Percentiles rank a stretch among this genome's conserved stretches.
phyloP scores from a whole-genome alignment of 2,888 invertebrate species.

The Folsomia candida region DNA sequence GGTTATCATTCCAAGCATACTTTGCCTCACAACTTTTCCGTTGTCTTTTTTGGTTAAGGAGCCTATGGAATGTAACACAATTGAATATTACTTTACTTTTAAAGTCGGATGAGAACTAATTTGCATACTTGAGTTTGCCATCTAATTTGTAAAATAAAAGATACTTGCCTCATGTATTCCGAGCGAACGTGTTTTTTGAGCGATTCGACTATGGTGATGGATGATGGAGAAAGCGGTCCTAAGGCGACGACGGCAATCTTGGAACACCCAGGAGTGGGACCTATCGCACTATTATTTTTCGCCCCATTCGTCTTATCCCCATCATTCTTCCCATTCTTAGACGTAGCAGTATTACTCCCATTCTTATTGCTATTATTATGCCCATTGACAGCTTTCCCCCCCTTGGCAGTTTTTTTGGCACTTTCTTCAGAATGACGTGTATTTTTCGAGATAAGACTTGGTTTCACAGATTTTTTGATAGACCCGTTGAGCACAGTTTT shows the following conservation, averaged over 20 bases:
- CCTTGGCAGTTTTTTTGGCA: background rate
- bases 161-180: background rate
- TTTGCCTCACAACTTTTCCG: background rate
- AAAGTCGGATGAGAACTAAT: too few relatives aligned
- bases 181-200: background rate
- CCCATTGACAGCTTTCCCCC: background rate
- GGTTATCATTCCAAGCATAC: background rate
- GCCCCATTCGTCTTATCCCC: too few relatives aligned
- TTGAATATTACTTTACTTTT: too few relatives aligned
- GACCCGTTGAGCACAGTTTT: background rate
- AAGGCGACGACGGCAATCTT: background rate
- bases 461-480: background rate
- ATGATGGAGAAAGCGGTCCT: background rate
- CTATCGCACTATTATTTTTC: too few relatives aligned
- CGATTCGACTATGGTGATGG: background rate
- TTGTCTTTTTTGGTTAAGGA: background rate
- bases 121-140: too few relatives aligned
- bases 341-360: background rate
- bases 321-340: too few relatives aligned
- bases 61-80: too few relatives aligned
- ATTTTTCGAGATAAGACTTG: too few relatives aligned
- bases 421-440: background rate
- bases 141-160: too few relatives aligned
- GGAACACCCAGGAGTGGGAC: too few relatives aligned
- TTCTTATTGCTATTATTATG: background rate